Conservation (phyloP, 2,797 vertebrate genomes). For the Siniperca scherzeri region DNA sequence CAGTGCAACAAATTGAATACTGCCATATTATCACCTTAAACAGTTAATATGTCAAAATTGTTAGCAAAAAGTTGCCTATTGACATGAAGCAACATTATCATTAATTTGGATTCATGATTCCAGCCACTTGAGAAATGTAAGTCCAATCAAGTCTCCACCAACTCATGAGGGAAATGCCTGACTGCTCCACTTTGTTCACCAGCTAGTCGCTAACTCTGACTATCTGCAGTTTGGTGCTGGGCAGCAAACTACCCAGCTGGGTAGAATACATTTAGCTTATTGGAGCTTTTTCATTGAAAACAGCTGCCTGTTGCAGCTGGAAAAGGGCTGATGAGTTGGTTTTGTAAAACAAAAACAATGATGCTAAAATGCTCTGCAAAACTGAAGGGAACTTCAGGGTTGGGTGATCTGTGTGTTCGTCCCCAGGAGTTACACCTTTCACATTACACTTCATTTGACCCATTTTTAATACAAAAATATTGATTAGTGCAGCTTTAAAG, state of each 20-base stretch:
- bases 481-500: constrained; percentile 28
- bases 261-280: not conserved
- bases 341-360: not conserved
- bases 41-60: not conserved
- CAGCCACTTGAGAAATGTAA: not conserved
- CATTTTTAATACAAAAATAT: constrained; percentile 19
- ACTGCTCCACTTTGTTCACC: not conserved
- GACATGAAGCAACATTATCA: not conserved
- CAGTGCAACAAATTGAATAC: not conserved
- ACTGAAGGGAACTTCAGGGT: not conserved
- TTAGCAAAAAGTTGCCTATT: not conserved
- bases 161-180: not conserved
- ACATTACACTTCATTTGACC: constrained; percentile 4
- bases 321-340: not conserved
- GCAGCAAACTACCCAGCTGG: not conserved
- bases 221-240: constrained; percentile 2
- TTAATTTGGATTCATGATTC: not conserved
- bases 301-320: not conserved
- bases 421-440: constrained; percentile 1
- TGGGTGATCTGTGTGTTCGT: not conserved
- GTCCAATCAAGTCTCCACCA: not conserved
- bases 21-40: not conserved
- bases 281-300: constrained; percentile 5
- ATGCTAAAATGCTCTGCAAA: constrained; percentile 2
- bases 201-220: not conserved